Conservation (phyloP, 2,113 vertebrate species). For the Cepphus grylle region DNA sequence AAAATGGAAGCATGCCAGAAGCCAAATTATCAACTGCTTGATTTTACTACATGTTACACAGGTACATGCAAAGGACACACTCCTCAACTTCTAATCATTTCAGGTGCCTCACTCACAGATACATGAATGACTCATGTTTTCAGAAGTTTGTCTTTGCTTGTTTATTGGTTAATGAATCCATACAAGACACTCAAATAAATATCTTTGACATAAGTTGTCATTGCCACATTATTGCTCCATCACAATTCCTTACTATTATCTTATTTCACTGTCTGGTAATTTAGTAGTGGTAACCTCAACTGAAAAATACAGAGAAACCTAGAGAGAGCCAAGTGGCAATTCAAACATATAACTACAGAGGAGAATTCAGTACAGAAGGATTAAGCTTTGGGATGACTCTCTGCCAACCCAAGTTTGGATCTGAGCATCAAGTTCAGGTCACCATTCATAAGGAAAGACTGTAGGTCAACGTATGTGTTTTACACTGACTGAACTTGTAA, state of each 20-base stretch:
- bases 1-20: constrained; percentile 31
- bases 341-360: background rate
- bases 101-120: background rate
- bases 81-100: background rate
- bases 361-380: background rate
- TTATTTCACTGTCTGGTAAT: background rate
- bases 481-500: background rate
- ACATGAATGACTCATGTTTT: background rate
- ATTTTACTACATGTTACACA: background rate
- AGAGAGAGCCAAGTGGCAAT: background rate
- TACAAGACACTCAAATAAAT: background rate
- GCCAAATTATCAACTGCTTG: constrained; percentile 12
- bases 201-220: background rate
- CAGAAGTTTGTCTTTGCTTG: background rate
- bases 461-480: background rate
- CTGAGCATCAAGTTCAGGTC: background rate
- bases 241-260: background rate
- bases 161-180: background rate
- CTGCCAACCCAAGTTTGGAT: background rate
- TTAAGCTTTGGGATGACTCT: background rate
- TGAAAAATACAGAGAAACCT: background rate
- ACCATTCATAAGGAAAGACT: background rate
- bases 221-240: background rate
- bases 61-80: background rate
- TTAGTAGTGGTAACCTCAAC: background rate